Percentiles rank a stretch among this genome's conserved stretches.
phyloP scores from a whole-genome alignment of 2,888 invertebrate genomes.

The Sussaba pulchella region DNA sequence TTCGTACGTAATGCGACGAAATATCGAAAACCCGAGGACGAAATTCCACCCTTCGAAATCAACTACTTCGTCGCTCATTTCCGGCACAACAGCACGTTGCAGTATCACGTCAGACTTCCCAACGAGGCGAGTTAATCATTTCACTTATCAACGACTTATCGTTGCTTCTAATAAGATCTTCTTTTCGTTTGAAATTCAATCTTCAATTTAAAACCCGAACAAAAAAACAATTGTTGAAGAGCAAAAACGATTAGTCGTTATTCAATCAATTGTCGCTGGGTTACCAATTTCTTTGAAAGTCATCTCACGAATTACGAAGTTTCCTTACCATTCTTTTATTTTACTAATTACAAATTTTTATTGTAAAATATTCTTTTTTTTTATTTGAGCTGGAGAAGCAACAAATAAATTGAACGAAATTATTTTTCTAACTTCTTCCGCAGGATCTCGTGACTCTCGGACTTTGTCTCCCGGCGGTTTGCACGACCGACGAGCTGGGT shows the following conservation, averaged over 20 bases:
- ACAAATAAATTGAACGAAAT: constrained; percentile 1
- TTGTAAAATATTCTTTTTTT: constrained; percentile 1
- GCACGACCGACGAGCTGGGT: constrained; percentile 81
- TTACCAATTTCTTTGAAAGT: too few species aligned
- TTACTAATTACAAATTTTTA: too few species aligned
- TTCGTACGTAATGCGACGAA: constrained; percentile 75
- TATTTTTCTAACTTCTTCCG: not conserved
- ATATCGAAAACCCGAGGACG: constrained; percentile 76
- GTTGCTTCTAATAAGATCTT: too few species aligned
- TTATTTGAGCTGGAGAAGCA: not conserved
- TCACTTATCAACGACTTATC: too few species aligned
- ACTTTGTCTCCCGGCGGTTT: constrained; percentile 85
- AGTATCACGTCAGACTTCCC: constrained; percentile 81
- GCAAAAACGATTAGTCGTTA: not conserved
- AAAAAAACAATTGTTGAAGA: not conserved
- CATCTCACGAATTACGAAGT: too few species aligned
- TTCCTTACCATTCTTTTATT: too few species aligned
- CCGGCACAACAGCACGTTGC: constrained; percentile 83
- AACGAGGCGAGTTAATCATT: constrained; percentile 81
- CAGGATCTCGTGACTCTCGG: constrained; percentile 86
- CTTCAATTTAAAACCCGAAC: too few species aligned
- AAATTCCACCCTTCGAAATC: constrained; percentile 83
- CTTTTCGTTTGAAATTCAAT: too few species aligned
- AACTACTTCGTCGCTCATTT: constrained; percentile 83
- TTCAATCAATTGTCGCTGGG: constrained; percentile 1